Percentiles rank a stretch among this genome's conserved stretches.
Evolutionary conservation across 2,797 vertebrate species (phyloP).

Genomic region (Crocodylus rhombifer): DNA sequence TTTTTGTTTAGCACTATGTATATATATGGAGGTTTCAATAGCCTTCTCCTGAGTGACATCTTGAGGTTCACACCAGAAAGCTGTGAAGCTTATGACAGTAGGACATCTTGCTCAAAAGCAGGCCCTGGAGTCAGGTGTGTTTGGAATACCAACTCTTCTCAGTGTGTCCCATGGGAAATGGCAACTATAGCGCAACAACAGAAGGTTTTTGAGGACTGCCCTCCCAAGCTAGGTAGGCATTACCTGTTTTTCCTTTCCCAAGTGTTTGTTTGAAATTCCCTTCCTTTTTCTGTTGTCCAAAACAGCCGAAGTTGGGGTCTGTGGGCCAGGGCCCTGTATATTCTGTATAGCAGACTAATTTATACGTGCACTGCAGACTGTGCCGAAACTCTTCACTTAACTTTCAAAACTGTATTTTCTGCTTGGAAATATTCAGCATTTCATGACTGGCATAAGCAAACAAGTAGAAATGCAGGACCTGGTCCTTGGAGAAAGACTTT

Average conservation of each 20-base stretch:
- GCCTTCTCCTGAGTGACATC: slow-evolving; percentile 93
- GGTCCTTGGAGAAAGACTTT: neutral
- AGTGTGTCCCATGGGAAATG: slow-evolving; percentile 88
- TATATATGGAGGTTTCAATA: slow-evolving; percentile 97
- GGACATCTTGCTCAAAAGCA: slow-evolving; percentile 81
- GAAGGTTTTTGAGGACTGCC: slow-evolving; percentile 84
- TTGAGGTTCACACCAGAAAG: slow-evolving; percentile 88
- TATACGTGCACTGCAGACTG: too few relatives aligned
- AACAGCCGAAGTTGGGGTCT: neutral
- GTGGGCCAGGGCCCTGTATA: neutral
- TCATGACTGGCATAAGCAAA: neutral
- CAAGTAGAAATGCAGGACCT: neutral
- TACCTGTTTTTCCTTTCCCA: neutral
- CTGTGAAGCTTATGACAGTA: slow-evolving; percentile 84
- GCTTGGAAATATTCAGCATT: neutral
- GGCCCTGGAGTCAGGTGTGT: slow-evolving; percentile 88
- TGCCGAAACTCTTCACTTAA: neutral
- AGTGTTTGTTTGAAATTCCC: rapidly evolving
- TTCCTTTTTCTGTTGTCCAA: rapidly evolving
- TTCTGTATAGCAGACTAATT: neutral
- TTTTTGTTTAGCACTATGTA: slow-evolving; percentile 88
- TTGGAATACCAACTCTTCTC: slow-evolving; percentile 82
- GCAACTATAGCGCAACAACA: slow-evolving; percentile 72
- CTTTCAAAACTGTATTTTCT: neutral
- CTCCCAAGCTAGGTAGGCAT: slow-evolving; percentile 83